phyloP scores from a whole-genome alignment of 2,888 invertebrate genomes.

The Tiliacea citrago region DNA sequence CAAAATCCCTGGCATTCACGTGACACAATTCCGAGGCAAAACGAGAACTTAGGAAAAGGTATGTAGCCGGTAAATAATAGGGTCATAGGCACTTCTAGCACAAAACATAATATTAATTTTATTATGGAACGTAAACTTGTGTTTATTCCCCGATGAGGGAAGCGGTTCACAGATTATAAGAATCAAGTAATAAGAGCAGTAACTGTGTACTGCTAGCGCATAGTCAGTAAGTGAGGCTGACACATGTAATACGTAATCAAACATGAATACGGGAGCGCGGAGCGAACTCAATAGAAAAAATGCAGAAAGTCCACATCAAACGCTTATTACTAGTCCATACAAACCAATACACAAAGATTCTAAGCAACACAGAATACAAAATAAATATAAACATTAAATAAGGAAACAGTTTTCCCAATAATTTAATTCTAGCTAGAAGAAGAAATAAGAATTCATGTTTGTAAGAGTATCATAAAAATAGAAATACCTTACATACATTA shows the following conservation, averaged over 20 bases:
- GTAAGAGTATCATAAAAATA: too few relatives aligned
- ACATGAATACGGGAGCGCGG: slow-evolving; percentile 59
- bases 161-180: slow-evolving; percentile 41
- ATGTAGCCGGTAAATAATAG: not conserved
- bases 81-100: not conserved
- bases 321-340: not conserved
- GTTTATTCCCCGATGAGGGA: slow-evolving; percentile 26
- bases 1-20: slow-evolving; percentile 11
- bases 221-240: slow-evolving; percentile 45
- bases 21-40: slow-evolving; percentile 24
- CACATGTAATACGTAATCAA: slow-evolving; percentile 64
- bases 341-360: not conserved
- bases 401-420: too few relatives aligned
- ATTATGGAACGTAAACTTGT: not conserved
- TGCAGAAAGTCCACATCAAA: not conserved
- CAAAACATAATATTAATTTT: slow-evolving; percentile 9
- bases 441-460: too few relatives aligned
- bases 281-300: slow-evolving; percentile 10
- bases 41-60: slow-evolving; percentile 10
- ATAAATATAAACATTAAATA: not conserved
- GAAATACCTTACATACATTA: too few relatives aligned
- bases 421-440: too few relatives aligned
- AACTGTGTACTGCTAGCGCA: slow-evolving; percentile 44
- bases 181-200: slow-evolving; percentile 50
- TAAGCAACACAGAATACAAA: not conserved